Percentiles rank a stretch among this genome's conserved stretches.
These are phyloP conservation scores for Sesia apiformis DNA, from an alignment of 2,888 invertebrate genomes.

Conservation along the genomic window DNA sequence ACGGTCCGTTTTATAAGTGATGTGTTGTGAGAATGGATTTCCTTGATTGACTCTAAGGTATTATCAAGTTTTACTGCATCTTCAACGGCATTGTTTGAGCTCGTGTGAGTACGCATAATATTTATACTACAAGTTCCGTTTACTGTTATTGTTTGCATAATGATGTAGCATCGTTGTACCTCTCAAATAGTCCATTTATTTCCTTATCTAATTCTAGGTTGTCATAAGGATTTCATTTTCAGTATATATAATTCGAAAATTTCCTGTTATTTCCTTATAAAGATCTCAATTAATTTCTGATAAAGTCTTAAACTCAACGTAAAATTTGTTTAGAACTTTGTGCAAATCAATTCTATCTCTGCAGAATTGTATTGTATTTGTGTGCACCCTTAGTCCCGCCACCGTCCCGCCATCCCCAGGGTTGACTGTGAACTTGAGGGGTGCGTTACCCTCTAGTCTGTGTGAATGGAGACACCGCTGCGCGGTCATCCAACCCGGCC, in stretches of 20 bases:
- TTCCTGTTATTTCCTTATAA: background rate
- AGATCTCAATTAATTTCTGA: background rate
- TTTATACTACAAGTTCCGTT: constrained; percentile 27
- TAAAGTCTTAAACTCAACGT: no score
- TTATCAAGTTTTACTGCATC: constrained; percentile 26
- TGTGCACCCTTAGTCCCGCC: constrained; percentile 24
- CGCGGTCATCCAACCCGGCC: constrained; percentile 33
- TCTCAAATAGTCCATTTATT: no score
- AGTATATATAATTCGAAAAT: background rate
- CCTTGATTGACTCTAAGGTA: constrained; percentile 36
- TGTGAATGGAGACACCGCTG: constrained; percentile 10
- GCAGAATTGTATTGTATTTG: constrained; percentile 11
- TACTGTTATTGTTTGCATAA: constrained; percentile 12
- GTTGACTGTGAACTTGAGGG: constrained; percentile 65
- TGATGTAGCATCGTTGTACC: background rate
- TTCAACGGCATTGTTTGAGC: constrained; percentile 32
- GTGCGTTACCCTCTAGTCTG: constrained; percentile 57
- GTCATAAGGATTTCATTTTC: no score
- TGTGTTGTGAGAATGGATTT: constrained; percentile 58
- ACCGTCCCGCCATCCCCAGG: constrained; percentile 36
- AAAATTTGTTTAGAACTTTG: no score
- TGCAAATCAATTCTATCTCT: no score
- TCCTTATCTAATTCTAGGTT: no score
- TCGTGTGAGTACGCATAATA: constrained; percentile 34
- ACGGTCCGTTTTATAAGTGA: constrained; percentile 38